Evolutionary conservation across 1,140 invertebrate species (phyloP).

Genomic region (Drosophila sp.): DNA sequence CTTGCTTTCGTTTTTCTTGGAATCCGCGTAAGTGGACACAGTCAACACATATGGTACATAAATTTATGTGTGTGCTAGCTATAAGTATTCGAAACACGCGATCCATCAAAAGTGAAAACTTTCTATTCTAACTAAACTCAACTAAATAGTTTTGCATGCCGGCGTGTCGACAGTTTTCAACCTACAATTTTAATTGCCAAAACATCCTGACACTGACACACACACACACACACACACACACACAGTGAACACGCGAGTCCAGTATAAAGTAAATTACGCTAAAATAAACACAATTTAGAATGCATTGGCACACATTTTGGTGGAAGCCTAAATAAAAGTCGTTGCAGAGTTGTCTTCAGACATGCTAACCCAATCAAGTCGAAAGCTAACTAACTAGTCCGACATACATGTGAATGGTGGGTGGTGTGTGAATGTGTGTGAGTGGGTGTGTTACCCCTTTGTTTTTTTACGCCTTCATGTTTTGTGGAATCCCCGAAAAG

Average conservation of each 20-base stretch:
- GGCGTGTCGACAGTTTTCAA: slow-evolving; percentile 69
- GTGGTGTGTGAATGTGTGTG: slow-evolving; percentile 1
- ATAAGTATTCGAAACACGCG: slow-evolving; percentile 32
- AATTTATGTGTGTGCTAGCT: too few relatives aligned
- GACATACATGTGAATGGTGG: slow-evolving; percentile 5
- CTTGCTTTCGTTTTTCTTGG: slow-evolving; percentile 30
- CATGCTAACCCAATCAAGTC: slow-evolving; percentile 65
- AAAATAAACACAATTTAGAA: slow-evolving; percentile 77
- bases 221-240: slow-evolving; percentile 1
- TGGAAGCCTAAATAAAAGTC: not conserved
- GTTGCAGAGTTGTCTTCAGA: slow-evolving; percentile 64
- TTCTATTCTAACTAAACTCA: slow-evolving; percentile 19
- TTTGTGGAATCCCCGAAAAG: slow-evolving; percentile 40
- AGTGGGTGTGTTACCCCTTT: slow-evolving; percentile 3
- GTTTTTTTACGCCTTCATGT: slow-evolving; percentile 71
- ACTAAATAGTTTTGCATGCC: slow-evolving; percentile 66
- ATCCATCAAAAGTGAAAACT: slow-evolving; percentile 27
- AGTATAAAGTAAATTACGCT: slow-evolving; percentile 59
- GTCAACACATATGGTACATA: slow-evolving; percentile 24
- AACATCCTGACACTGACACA: slow-evolving; percentile 31
- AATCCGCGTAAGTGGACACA: slow-evolving; percentile 55
- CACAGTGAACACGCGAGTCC: slow-evolving; percentile 30
- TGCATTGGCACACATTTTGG: slow-evolving; percentile 54
- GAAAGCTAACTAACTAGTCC: slow-evolving; percentile 39
- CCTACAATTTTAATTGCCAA: slow-evolving; percentile 72